These are phyloP conservation scores for Drosophila pruinosa DNA, from an alignment of 1,140 invertebrate genomes.

Conservation along the genomic window DNA sequence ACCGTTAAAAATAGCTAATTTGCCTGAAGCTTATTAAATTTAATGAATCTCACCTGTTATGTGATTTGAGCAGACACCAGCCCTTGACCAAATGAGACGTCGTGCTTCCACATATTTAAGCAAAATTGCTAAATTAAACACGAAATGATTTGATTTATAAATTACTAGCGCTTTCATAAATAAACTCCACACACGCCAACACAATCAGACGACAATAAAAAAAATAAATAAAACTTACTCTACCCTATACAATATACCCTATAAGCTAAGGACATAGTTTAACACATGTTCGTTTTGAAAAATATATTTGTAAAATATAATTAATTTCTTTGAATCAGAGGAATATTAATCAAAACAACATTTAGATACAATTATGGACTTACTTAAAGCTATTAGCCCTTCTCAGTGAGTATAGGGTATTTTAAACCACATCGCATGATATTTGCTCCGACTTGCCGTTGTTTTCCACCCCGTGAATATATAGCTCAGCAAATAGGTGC, in stretches of 20 bases:
- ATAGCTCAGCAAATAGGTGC: conserved; percentile 50
- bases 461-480: conserved; percentile 30
- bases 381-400: neutral
- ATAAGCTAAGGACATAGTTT: neutral
- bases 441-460: conserved; percentile 11
- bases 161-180: conserved; percentile 45
- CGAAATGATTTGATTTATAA: conserved; percentile 39
- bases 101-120: conserved; percentile 23
- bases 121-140: conserved; percentile 36
- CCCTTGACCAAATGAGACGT: neutral
- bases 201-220: conserved; percentile 4
- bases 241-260: neutral
- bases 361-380: neutral
- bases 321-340: neutral
- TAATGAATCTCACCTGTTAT: neutral
- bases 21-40: neutral
- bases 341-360: neutral
- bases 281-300: neutral
- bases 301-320: neutral
- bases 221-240: neutral
- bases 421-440: neutral
- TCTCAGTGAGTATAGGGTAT: neutral
- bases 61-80: neutral
- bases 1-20: neutral
- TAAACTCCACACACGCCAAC: conserved; percentile 34